Conservation (phyloP, 2,113 vertebrate genomes). For the Otis tarda region DNA sequence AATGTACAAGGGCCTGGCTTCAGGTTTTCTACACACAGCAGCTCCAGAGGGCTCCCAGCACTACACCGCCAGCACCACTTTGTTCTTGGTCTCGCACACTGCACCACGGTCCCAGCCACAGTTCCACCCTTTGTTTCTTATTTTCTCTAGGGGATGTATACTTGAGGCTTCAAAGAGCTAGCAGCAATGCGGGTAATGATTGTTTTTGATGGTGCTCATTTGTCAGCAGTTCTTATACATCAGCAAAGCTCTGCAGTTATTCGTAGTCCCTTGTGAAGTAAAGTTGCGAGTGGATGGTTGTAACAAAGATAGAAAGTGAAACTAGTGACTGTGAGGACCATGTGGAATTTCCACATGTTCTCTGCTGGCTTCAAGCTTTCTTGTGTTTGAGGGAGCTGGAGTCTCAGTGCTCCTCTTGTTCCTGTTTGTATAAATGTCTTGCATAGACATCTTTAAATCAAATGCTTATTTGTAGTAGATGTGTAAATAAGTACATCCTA, state of each 20-base stretch:
- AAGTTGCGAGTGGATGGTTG: background rate
- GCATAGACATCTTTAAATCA: background rate
- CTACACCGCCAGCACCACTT: background rate
- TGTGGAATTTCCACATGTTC: background rate
- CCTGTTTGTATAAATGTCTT: background rate
- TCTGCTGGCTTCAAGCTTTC: background rate
- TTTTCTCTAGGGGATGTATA: background rate
- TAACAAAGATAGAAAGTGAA: background rate
- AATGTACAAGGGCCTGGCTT: background rate
- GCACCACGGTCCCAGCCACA: background rate
- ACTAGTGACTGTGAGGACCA: background rate
- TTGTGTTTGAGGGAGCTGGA: background rate
- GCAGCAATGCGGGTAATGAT: background rate
- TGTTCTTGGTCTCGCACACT: accelerated
- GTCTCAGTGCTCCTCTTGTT: background rate
- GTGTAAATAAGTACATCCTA: background rate
- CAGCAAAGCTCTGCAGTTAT: background rate
- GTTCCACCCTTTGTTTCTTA: background rate
- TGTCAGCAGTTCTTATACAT: background rate
- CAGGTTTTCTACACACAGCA: background rate
- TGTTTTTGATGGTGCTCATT: background rate
- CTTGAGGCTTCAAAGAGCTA: background rate
- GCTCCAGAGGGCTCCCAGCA: background rate
- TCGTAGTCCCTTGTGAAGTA: background rate
- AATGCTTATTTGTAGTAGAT: background rate